Evolutionary conservation across 2,113 vertebrate species (phyloP).

Genomic region (Cepphus grylle): DNA sequence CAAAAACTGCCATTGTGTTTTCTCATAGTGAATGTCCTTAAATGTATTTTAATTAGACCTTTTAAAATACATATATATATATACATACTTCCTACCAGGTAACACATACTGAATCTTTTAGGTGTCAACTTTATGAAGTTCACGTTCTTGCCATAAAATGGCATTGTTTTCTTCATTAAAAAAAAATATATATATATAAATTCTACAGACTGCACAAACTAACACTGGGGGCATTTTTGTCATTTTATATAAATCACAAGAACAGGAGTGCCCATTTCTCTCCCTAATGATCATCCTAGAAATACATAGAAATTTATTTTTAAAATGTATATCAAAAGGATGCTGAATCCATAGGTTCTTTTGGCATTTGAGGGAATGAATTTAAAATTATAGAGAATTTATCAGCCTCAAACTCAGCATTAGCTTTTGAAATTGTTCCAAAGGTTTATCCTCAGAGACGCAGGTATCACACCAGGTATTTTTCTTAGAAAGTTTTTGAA

Average conservation of each 20-base stretch:
- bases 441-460: slow-evolving; percentile 2
- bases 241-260: slow-evolving; percentile 43
- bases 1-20: not conserved
- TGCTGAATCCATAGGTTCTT: slow-evolving; percentile 18
- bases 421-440: slow-evolving; percentile 11
- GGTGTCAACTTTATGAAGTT: not conserved
- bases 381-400: slow-evolving; percentile 31
- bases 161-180: not conserved
- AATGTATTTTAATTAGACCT: not conserved
- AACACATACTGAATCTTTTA: not conserved
- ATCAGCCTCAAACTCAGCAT: slow-evolving; percentile 31
- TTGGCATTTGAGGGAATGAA: slow-evolving; percentile 13
- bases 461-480: not conserved
- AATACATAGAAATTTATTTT: slow-evolving; percentile 44
- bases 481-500: slow-evolving; percentile 42
- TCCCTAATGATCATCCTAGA: slow-evolving; percentile 37
- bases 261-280: not conserved
- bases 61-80: not conserved
- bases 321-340: slow-evolving; percentile 3
- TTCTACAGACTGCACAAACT: not conserved
- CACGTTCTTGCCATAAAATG: not conserved
- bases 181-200: slow-evolving; percentile 27
- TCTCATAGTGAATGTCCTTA: not conserved
- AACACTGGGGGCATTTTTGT: slow-evolving; percentile 24
- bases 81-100: not conserved